Percentiles rank a stretch among this genome's conserved stretches.
These are phyloP conservation scores for Idaea straminata DNA, from an alignment of 2,888 invertebrate genomes.

Conservation along the genomic window DNA sequence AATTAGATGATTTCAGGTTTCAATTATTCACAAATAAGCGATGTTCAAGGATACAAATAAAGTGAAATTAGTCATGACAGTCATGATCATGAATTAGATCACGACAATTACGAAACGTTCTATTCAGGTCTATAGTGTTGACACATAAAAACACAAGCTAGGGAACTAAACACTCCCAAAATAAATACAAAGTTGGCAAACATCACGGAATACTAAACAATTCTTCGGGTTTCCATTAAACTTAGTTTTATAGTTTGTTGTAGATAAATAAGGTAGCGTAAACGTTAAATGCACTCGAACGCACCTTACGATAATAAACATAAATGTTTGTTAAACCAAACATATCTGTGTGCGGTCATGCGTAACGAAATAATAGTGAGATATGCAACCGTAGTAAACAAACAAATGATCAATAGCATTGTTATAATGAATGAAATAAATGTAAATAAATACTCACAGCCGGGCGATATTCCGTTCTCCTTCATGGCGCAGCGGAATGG, in stretches of 20 bases:
- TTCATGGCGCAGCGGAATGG: conserved; percentile 91
- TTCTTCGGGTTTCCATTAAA: conserved; percentile 24
- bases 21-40: conserved; percentile 9
- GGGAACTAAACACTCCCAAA: conserved; percentile 52
- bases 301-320: conserved; percentile 57
- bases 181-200: conserved; percentile 50
- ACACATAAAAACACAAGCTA: conserved; percentile 45
- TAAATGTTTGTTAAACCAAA: conserved; percentile 36
- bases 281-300: conserved; percentile 44
- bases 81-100: conserved; percentile 18
- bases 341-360: conserved; percentile 34
- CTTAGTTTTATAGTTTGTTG: conserved; percentile 33
- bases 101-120: conserved; percentile 13
- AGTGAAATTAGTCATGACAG: conserved; percentile 1
- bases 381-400: conserved; percentile 22
- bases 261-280: conserved; percentile 34
- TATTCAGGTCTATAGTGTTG: conserved; percentile 36
- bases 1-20: conserved; percentile 38
- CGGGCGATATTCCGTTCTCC: conserved; percentile 90
- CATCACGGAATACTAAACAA: conserved; percentile 48
- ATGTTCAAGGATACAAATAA: conserved; percentile 4
- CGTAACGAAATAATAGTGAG: conserved; percentile 28
- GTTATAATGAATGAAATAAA: conserved; percentile 28
- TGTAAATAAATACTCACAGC: conserved; percentile 85
- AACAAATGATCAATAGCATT: conserved; percentile 13